Conservation (phyloP, 2,888 invertebrate species). For the Pelosia muscerda region DNA sequence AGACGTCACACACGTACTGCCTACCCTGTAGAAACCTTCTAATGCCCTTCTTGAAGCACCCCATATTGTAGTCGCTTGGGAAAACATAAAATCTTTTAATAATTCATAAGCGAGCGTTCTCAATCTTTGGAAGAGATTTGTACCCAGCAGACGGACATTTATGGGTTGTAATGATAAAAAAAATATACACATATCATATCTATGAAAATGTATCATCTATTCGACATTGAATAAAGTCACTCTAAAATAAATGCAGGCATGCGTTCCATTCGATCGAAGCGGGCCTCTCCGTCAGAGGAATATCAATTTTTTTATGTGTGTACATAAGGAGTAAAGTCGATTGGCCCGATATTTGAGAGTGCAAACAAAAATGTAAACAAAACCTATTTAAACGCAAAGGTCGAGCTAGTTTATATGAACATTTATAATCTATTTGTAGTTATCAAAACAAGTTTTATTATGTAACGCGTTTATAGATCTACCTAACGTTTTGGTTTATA, state of each 20-base stretch:
- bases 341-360: not conserved
- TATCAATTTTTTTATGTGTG: not conserved
- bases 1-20: too few relatives aligned
- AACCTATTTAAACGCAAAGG: conserved; percentile 12
- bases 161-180: not conserved
- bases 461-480: conserved; percentile 21
- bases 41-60: too few relatives aligned
- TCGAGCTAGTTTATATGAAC: conserved; percentile 31
- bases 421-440: conserved; percentile 16
- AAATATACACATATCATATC: not conserved
- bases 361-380: conserved; percentile 38
- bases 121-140: too few relatives aligned
- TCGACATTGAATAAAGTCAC: conserved; percentile 46
- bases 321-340: conserved; percentile 15
- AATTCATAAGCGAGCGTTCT: too few relatives aligned
- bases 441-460: conserved; percentile 33
- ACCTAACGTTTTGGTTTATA: conserved; percentile 10
- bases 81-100: too few relatives aligned
- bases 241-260: conserved; percentile 39
- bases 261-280: conserved; percentile 21
- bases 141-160: too few relatives aligned
- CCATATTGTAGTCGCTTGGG: too few relatives aligned
- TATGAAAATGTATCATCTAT: conserved; percentile 5
- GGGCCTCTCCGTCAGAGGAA: not conserved
- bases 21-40: too few relatives aligned